Evolutionary conservation across 2,113 vertebrate species (phyloP).

Genomic region (Psophia crepitans): DNA sequence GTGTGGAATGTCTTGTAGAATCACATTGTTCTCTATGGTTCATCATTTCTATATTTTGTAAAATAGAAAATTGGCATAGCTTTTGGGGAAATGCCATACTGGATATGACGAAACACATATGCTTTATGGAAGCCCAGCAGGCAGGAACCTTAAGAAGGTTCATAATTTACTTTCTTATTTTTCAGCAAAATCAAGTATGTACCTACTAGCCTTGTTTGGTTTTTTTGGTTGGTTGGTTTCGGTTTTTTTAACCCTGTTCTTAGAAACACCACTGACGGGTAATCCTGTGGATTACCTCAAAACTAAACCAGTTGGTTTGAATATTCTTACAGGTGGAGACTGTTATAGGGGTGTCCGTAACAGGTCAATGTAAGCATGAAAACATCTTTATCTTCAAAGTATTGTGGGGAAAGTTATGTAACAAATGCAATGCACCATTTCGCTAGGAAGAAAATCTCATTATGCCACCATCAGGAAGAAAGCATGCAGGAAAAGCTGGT

Average conservation of each 20-base stretch:
- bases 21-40: background rate
- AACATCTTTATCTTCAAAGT: background rate
- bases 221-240: no score
- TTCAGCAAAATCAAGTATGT: background rate
- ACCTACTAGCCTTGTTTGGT: background rate
- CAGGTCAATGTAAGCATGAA: background rate
- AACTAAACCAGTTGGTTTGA: background rate
- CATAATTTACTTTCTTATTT: background rate
- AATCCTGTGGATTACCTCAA: background rate
- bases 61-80: background rate
- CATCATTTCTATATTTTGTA: background rate
- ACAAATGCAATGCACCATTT: background rate
- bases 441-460: background rate
- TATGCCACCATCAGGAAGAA: slow-evolving; percentile 72
- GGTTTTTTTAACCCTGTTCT: background rate
- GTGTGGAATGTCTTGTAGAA: background rate
- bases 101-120: background rate
- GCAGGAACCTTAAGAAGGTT: background rate
- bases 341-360: background rate
- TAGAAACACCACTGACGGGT: background rate
- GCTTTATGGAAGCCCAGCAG: background rate
- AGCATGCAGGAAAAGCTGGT: slow-evolving; percentile 54
- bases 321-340: background rate
- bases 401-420: background rate
- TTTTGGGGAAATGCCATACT: background rate